These are phyloP conservation scores for Aptenodytes forsteri DNA, from an alignment of 2,113 vertebrate genomes.

Conservation along the genomic window DNA sequence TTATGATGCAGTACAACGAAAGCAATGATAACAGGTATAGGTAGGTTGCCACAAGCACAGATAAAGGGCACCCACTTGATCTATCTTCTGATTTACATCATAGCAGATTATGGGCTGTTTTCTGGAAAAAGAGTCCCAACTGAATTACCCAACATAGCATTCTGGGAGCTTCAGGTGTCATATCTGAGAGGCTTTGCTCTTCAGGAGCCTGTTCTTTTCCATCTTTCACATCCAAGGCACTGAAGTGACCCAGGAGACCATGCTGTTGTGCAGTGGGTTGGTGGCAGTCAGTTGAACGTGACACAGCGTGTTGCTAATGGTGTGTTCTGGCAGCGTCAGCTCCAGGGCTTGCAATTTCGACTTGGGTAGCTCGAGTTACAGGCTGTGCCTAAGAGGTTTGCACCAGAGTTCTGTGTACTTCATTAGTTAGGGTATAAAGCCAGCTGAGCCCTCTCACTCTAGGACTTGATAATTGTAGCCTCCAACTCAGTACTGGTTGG, in stretches of 20 bases:
- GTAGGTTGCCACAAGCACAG: not conserved
- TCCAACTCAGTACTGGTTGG: accelerated
- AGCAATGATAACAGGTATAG: not conserved
- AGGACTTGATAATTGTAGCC: not conserved
- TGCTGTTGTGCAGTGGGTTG: not conserved
- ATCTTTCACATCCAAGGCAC: accelerated
- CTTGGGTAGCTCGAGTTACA: not conserved
- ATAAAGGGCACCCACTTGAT: not conserved
- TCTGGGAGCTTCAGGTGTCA: not conserved
- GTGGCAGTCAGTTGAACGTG: not conserved
- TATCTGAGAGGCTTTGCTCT: not conserved
- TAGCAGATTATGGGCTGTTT: not conserved
- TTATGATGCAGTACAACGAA: not conserved
- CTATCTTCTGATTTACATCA: not conserved
- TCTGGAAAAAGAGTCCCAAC: not conserved
- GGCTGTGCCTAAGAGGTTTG: not conserved
- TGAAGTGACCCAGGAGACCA: not conserved
- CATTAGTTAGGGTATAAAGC: accelerated
- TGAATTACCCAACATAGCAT: not conserved
- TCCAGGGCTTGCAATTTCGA: not conserved
- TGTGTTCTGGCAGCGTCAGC: not conserved
- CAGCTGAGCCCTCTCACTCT: not conserved
- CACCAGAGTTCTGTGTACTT: not conserved
- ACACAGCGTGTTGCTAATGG: accelerated
- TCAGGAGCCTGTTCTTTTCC: not conserved